phyloP scores from a whole-genome alignment of 2,888 invertebrate species.

The Oscheius myriophilus region DNA sequence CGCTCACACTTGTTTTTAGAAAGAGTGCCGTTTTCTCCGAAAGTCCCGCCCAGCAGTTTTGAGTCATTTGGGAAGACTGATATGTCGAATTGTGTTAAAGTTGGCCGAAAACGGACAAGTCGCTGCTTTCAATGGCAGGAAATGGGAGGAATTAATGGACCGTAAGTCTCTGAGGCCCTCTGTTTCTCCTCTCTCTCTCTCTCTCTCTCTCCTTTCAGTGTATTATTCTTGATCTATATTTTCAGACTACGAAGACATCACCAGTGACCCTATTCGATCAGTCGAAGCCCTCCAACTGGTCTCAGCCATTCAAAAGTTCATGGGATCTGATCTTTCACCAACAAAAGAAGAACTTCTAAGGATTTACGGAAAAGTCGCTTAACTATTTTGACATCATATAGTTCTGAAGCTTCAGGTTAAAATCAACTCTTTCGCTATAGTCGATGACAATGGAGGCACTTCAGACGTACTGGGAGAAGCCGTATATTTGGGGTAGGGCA shows the following conservation, averaged over 20 bases:
- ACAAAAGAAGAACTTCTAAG: background rate
- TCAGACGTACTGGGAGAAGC: no score
- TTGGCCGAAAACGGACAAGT: no score
- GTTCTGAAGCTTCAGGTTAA: conserved; percentile 13
- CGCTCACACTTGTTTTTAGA: background rate
- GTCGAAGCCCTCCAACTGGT: background rate
- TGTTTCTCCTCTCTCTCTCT: no score
- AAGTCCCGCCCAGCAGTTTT: no score
- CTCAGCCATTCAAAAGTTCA: background rate
- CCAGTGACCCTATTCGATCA: conserved; percentile 2
- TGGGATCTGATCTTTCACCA: conserved; percentile 6
- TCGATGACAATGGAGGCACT: conserved; percentile 16
- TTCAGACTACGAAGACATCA: conserved; percentile 13
- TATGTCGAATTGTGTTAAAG: no score
- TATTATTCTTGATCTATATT: no score
- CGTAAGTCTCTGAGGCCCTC: conserved; percentile 14
- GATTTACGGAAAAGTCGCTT: conserved; percentile 22
- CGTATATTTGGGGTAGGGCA: no score
- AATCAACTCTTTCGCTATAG: conserved; percentile 31
- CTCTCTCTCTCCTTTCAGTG: no score
- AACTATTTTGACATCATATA: background rate
- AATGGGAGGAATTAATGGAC: conserved; percentile 16
- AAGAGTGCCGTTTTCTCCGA: background rate
- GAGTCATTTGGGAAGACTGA: no score
- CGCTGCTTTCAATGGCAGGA: conserved; percentile 18